phyloP scores from a whole-genome alignment of 2,113 vertebrate genomes.

The Neogale vison region DNA sequence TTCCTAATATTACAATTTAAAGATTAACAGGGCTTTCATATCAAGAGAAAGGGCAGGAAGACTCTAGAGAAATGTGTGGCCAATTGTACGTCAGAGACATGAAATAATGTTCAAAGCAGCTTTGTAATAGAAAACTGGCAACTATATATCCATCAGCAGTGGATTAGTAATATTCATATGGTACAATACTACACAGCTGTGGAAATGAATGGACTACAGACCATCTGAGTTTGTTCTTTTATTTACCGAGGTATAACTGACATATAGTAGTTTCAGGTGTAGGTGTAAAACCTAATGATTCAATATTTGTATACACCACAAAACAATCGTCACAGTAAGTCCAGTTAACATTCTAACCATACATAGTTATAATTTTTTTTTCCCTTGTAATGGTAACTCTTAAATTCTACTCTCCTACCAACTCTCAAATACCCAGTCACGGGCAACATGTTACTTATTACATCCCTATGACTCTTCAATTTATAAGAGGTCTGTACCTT shows the following conservation, averaged over 20 bases:
- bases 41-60: background rate
- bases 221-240: background rate
- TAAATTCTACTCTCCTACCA: background rate
- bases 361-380: background rate
- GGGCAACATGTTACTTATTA: background rate
- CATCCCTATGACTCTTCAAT: background rate
- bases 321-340: background rate
- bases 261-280: background rate
- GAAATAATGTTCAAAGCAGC: background rate
- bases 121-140: background rate
- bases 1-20: conserved; percentile 23
- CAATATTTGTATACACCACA: background rate
- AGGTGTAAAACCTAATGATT: background rate
- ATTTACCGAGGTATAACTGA: background rate
- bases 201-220: background rate
- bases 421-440: background rate
- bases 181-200: background rate
- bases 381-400: background rate
- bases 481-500: background rate
- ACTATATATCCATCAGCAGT: background rate
- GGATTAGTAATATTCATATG: background rate
- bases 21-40: background rate
- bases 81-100: background rate
- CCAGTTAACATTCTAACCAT: background rate
- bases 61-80: background rate